A percentile compares a stretch with the other conserved stretches of the same genome.
phyloP scores from a whole-genome alignment of 1,140 invertebrate genomes.

The Dysdera silvatica region DNA sequence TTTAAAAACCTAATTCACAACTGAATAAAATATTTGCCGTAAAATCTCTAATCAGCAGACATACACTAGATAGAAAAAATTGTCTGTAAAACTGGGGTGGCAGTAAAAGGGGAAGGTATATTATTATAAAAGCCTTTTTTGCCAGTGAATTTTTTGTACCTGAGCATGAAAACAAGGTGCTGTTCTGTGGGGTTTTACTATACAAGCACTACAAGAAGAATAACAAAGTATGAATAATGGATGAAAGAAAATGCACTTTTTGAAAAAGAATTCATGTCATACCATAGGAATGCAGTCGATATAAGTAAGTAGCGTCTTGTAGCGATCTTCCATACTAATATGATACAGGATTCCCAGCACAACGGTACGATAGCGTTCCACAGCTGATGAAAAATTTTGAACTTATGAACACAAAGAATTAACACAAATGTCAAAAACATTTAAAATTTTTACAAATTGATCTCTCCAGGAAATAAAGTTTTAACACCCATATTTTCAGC shows the following conservation, averaged over 20 bases:
- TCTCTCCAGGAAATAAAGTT: not conserved
- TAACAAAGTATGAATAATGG: not conserved
- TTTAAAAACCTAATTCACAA: too few species aligned
- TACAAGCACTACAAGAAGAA: not conserved
- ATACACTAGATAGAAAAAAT: too few species aligned
- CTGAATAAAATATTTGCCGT: too few species aligned
- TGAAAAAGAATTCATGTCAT: slow-evolving; percentile 43
- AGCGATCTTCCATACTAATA: slow-evolving; percentile 87
- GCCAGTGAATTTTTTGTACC: too few species aligned
- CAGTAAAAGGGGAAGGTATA: too few species aligned
- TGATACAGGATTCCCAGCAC: slow-evolving; percentile 89
- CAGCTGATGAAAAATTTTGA: slow-evolving; percentile 51
- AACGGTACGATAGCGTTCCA: slow-evolving; percentile 72
- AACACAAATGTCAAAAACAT: not conserved
- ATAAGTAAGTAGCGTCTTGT: slow-evolving; percentile 89
- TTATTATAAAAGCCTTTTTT: too few species aligned
- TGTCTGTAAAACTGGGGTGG: too few species aligned
- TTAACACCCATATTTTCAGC: not conserved
- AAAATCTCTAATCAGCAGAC: too few species aligned
- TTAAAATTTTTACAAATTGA: not conserved
- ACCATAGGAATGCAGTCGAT: slow-evolving; percentile 88
- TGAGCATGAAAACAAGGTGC: too few species aligned
- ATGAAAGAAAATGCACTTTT: not conserved
- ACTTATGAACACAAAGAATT: not conserved
- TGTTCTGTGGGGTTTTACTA: too few species aligned